Percentiles rank a stretch among this genome's conserved stretches.
Conservation (phyloP, 2,797 vertebrate genomes). For the Enoplosus armatus region DNA sequence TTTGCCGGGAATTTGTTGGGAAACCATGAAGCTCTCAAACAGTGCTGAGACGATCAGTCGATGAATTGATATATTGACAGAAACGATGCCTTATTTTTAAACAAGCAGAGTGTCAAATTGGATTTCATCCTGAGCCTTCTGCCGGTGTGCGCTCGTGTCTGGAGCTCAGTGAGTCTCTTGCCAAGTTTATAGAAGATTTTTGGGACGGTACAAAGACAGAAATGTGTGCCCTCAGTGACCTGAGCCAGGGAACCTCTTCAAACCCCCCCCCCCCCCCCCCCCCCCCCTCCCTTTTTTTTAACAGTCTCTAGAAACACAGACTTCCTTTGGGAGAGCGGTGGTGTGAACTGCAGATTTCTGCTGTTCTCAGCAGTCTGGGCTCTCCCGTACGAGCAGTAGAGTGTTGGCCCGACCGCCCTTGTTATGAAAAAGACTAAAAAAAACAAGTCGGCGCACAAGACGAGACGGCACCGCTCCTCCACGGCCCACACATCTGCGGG, state of each 20-base stretch:
- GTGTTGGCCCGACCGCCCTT: constrained; percentile 30
- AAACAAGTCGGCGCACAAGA: constrained; percentile 42
- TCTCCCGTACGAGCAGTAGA: constrained; percentile 10
- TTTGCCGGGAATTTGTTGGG: too few relatives aligned
- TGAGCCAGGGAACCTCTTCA: constrained; percentile 5
- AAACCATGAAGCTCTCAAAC: background rate
- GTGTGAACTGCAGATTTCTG: constrained; percentile 72
- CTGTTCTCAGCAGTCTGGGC: constrained; percentile 68
- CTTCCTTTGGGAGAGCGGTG: constrained; percentile 31
- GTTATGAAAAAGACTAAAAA: constrained; percentile 70
- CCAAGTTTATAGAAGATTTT: background rate
- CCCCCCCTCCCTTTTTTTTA: too few relatives aligned
- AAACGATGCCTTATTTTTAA: background rate
- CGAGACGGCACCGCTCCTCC: background rate
- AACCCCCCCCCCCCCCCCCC: too few relatives aligned
- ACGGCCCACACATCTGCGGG: constrained; percentile 9
- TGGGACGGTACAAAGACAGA: constrained; percentile 18
- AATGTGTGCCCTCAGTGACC: constrained; percentile 29
- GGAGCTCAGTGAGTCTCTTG: background rate
- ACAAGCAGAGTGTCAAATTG: background rate
- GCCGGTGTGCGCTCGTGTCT: background rate
- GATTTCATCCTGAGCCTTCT: background rate
- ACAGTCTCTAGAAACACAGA: constrained; percentile 3
- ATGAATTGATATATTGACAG: background rate
- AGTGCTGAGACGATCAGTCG: background rate